Conservation (phyloP, 2,113 vertebrate species). For the Gymnocephalus cernua region DNA sequence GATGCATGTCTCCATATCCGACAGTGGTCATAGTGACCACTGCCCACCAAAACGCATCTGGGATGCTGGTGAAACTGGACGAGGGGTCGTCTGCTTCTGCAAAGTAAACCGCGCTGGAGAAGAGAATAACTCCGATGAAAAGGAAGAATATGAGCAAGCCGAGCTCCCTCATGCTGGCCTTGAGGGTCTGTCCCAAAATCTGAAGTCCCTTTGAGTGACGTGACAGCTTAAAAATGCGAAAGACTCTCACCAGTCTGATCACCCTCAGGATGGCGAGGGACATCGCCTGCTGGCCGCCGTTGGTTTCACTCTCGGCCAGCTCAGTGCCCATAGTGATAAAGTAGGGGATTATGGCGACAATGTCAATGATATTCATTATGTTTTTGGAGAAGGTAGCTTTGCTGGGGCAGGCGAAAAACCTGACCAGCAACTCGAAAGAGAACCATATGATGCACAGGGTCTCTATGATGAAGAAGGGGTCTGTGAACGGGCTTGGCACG, state of each 20-base stretch:
- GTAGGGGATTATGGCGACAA: constrained; percentile 98
- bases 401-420: constrained; percentile 97
- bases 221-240: constrained; percentile 98
- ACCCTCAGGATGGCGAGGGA: constrained; percentile 96
- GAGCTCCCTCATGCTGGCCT: constrained; percentile 96
- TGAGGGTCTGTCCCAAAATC: constrained; percentile 96
- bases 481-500: constrained; percentile 85
- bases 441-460: constrained; percentile 99
- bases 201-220: constrained; percentile 97
- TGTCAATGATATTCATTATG: constrained; percentile 99
- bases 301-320: constrained; percentile 92
- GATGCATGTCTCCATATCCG: constrained; percentile 98
- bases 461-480: constrained; percentile 98
- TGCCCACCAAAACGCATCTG: constrained; percentile 99
- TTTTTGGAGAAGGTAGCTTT: constrained; percentile 97
- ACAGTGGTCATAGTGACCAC: constrained; percentile 99
- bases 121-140: constrained; percentile 97
- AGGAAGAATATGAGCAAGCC: constrained; percentile 98
- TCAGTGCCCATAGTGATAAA: constrained; percentile 98
- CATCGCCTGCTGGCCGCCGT: constrained; percentile 97
- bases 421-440: constrained; percentile 96
- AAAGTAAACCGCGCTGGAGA: constrained; percentile 98
- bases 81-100: constrained; percentile 95
- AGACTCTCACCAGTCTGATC: constrained; percentile 95
- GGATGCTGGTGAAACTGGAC: constrained; percentile 97